These are phyloP conservation scores for Schizopygopsis pylzovi DNA, from an alignment of 2,797 vertebrate species.

Conservation along the genomic window DNA sequence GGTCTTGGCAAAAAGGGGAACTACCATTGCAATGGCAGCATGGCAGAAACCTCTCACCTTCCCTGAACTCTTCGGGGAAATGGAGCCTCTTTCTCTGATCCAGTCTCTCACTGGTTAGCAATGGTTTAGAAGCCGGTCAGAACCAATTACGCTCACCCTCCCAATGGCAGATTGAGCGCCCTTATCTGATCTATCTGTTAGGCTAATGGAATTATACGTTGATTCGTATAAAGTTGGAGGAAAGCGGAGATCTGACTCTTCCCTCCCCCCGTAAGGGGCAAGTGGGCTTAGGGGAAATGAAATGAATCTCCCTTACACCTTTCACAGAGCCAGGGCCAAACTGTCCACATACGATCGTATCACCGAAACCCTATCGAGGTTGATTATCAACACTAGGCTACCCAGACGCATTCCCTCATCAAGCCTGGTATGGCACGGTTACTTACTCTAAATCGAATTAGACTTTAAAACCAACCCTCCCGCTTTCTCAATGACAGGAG, in stretches of 20 bases:
- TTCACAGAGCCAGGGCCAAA: conserved; percentile 26
- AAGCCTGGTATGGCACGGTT: not conserved
- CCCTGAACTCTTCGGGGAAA: conserved; percentile 62
- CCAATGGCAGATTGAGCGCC: conserved; percentile 52
- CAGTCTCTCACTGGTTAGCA: conserved; percentile 26
- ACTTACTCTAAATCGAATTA: conserved; percentile 56
- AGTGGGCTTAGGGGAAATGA: conserved; percentile 45
- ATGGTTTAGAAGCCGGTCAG: conserved; percentile 52
- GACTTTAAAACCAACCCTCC: conserved; percentile 51
- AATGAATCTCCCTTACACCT: conserved; percentile 49
- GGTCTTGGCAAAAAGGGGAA: conserved; percentile 30
- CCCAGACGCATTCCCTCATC: conserved; percentile 25
- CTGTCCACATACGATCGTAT: not conserved
- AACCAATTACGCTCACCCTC: conserved; percentile 63
- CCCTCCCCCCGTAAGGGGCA: conserved; percentile 15
- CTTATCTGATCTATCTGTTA: conserved; percentile 68
- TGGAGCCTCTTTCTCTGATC: conserved; percentile 51
- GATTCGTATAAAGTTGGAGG: conserved; percentile 62
- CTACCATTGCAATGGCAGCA: conserved; percentile 52
- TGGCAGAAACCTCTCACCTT: conserved; percentile 60
- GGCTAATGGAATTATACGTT: conserved; percentile 60
- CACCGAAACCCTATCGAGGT: conserved; percentile 43
- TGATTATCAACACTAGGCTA: conserved; percentile 42
- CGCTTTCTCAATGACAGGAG: conserved; percentile 43
- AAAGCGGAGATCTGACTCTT: conserved; percentile 30